Evolutionary conservation across 2,113 vertebrate species (phyloP).

Genomic region (Hyperoodon ampullatus): DNA sequence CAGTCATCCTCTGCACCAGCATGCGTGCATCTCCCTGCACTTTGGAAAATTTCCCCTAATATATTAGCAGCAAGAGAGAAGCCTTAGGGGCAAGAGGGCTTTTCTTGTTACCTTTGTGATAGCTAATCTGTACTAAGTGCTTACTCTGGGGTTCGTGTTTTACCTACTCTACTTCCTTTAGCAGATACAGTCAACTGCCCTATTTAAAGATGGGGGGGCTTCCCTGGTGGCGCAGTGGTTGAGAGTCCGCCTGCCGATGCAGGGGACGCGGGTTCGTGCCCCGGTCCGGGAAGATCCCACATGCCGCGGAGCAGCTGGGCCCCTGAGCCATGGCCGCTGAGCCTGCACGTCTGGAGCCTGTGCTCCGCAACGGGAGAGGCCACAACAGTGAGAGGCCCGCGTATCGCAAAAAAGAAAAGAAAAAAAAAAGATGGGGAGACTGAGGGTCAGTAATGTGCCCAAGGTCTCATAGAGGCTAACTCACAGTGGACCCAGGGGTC

Average conservation of each 20-base stretch:
- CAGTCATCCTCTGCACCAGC: background rate
- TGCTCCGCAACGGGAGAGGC: too few relatives aligned
- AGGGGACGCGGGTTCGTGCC: too few relatives aligned
- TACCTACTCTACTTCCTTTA: background rate
- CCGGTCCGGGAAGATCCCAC: too few relatives aligned
- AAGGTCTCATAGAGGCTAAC: background rate
- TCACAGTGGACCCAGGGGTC: too few relatives aligned
- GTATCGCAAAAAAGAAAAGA: too few relatives aligned
- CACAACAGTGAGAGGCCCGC: too few relatives aligned
- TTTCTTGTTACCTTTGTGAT: background rate
- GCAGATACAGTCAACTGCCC: background rate
- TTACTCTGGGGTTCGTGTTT: background rate
- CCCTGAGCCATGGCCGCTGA: too few relatives aligned
- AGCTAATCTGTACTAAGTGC: background rate
- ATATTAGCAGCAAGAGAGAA: background rate
- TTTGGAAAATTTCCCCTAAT: background rate
- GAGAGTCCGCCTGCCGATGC: too few relatives aligned
- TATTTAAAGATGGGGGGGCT: background rate
- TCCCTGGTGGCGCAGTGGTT: too few relatives aligned
- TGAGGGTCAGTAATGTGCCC: background rate
- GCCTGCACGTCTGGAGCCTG: too few relatives aligned
- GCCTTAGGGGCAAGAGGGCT: background rate
- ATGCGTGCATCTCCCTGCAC: background rate
- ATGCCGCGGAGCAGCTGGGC: too few relatives aligned
- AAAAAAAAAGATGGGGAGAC: background rate